Evolutionary conservation across 1,140 invertebrate genomes (phyloP).

Genomic region (Drosophila pachea): DNA sequence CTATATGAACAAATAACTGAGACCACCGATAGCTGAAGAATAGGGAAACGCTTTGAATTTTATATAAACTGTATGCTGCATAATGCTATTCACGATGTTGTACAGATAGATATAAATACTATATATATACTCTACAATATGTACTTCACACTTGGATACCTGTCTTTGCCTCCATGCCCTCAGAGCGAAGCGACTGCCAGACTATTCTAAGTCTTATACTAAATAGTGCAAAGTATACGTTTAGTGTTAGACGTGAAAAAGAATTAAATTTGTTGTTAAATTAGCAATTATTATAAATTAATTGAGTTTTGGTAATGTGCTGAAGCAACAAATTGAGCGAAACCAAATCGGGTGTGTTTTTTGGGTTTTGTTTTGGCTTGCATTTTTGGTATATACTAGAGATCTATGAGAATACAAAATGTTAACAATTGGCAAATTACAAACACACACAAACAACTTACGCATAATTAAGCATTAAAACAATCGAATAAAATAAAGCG

Average conservation of each 20-base stretch:
- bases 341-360: constrained; percentile 41
- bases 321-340: constrained; percentile 41
- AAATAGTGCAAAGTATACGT: constrained; percentile 61
- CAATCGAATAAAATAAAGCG: constrained; percentile 70
- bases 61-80: no score
- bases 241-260: constrained; percentile 36
- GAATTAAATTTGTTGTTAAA: constrained; percentile 61
- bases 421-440: constrained; percentile 33
- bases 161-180: no score
- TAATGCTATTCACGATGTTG: no score
- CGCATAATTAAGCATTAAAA: constrained; percentile 67
- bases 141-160: no score
- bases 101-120: not conserved
- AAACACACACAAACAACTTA: constrained; percentile 74
- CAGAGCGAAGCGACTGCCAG: not conserved
- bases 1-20: no score
- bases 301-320: constrained; percentile 42
- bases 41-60: no score
- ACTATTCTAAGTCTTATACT: constrained; percentile 3
- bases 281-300: constrained; percentile 72
- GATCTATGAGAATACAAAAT: no score
- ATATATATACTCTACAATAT: not conserved
- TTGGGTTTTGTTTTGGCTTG: constrained; percentile 23
- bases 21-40: no score
- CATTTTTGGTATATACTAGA: no score